Evolutionary conservation across 2,113 vertebrate genomes (phyloP).

Genomic region (Tylochromis polylepis): DNA sequence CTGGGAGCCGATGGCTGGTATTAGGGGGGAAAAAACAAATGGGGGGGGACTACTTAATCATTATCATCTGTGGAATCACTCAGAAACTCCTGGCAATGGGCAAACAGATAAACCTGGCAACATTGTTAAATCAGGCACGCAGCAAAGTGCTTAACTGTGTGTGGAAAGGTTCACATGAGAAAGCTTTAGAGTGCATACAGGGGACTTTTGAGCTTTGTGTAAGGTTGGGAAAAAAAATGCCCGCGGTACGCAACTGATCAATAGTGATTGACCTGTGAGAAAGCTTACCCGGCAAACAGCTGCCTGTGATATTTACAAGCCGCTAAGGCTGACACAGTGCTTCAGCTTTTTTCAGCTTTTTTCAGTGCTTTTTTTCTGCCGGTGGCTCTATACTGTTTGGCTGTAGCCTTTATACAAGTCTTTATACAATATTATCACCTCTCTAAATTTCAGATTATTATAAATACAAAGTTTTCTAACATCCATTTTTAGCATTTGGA

Average conservation of each 20-base stretch:
- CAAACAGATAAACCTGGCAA: conserved; percentile 70
- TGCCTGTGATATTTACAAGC: conserved; percentile 22
- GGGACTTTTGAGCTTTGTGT: conserved; percentile 42
- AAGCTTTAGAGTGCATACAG: conserved; percentile 4
- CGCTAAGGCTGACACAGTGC: not conserved
- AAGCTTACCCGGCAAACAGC: conserved; percentile 14
- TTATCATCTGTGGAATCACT: conserved; percentile 62
- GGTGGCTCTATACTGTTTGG: not conserved
- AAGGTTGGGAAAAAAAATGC: conserved; percentile 20
- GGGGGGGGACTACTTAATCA: conserved; percentile 70
- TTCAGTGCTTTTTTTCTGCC: not conserved
- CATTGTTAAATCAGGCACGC: conserved; percentile 42
- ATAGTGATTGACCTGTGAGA: conserved; percentile 35
- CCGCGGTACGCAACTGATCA: conserved; percentile 14
- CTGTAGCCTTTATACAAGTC: not conserved
- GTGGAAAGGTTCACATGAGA: conserved; percentile 62
- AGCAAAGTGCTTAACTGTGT: conserved; percentile 31
- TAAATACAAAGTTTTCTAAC: not conserved
- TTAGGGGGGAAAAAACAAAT: conserved; percentile 45
- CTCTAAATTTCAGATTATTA: not conserved
- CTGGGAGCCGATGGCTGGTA: conserved; percentile 42
- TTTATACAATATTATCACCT: not conserved
- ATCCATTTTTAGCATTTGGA: not conserved
- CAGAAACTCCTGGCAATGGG: conserved; percentile 49
- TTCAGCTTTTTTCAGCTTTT: not conserved